Conservation (phyloP, 2,797 vertebrate species). For the Karalla daura region DNA sequence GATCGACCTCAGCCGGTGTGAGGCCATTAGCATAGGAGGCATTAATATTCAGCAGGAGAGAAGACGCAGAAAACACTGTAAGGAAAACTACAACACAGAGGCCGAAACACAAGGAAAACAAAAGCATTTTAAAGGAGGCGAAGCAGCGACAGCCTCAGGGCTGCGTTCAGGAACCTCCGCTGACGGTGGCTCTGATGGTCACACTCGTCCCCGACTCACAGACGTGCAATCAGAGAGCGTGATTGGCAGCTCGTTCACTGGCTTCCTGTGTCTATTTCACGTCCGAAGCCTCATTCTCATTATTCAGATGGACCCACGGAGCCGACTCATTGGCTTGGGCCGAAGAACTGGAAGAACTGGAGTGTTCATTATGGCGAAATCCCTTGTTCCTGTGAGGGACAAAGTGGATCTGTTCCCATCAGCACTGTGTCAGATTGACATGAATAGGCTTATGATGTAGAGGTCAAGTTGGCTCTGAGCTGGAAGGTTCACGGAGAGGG, state of each 20-base stretch:
- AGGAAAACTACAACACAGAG: conserved; percentile 75
- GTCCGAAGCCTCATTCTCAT: conserved; percentile 71
- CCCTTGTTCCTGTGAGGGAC: conserved; percentile 76
- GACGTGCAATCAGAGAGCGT: conserved; percentile 64
- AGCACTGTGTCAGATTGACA: conserved; percentile 76
- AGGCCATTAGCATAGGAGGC: conserved; percentile 82
- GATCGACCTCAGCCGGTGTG: conserved; percentile 75
- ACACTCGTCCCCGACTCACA: conserved; percentile 51
- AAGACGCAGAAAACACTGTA: conserved; percentile 75
- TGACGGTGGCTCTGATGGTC: conserved; percentile 62
- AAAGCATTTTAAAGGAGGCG: conserved; percentile 73
- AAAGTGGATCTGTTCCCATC: conserved; percentile 78
- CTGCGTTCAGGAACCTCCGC: conserved; percentile 55
- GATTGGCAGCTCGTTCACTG: conserved; percentile 74
- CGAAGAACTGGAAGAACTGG: conserved; percentile 66
- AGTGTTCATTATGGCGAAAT: conserved; percentile 78
- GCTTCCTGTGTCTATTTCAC: conserved; percentile 65
- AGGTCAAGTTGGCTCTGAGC: conserved; percentile 77
- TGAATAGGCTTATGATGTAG: conserved; percentile 76
- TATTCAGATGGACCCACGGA: conserved; percentile 71
- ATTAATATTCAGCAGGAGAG: conserved; percentile 82
- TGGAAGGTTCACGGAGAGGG: conserved; percentile 60
- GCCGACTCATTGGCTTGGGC: conserved; percentile 60
- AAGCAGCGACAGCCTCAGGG: conserved; percentile 72
- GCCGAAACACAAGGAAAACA: conserved; percentile 69